Base-by-base conservation (phyloP, 2,113 vertebrate genomes). In the Suricata suricatta region DNA sequence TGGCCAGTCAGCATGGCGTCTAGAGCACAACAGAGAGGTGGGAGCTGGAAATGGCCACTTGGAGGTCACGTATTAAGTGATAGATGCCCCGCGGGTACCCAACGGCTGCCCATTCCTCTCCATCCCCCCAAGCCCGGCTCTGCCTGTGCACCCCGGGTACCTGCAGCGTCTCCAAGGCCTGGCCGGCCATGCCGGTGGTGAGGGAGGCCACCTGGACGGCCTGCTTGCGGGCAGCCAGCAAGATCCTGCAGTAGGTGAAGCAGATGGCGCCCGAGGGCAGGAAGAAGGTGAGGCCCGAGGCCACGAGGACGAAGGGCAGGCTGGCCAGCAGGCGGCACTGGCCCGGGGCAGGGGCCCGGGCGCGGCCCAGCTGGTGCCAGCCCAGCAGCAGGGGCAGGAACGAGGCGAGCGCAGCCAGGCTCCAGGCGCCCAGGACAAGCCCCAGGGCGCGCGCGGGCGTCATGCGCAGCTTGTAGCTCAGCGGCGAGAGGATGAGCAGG, bases 171-270 rank as follows among this genome's bases (percentile, higher is more conserved):
- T 99, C 99, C 0, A 96, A 72, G 0, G 98, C 35, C 98, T 98
- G 27, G 93, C 98, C 52, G 0, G 98, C 64, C 98, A 95, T 50
- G 19, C 84, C 99, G 94, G 99, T 99, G 98, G 99, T 96, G 57
- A 99, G 98, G 0, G 99, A 99, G 0, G 99, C 99, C 84, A 99
- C 99, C 97, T 99, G 99, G 96, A 99, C 98, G 0, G 99, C 99
- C 81, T 99, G 99, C 95, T 99, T 99, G 80, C 99, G 98, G 1
- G 99, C 99, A 0, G 99, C 99, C 98, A 99, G 98, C 50, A 99
- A 99, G 97, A 99, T 99, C 96, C 99, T 99, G 98, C 99, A 99
- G 98, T 99, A 99, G 97, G 99, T 99, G 99, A 99, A 99, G 98
- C 99, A 99, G 98, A 99, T 99, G 98, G 99, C 99, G 0, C 99